Percentiles rank a stretch among this genome's conserved stretches.
Evolutionary conservation across 1,140 invertebrate genomes (phyloP).

Genomic region (Drosophila dunni): DNA sequence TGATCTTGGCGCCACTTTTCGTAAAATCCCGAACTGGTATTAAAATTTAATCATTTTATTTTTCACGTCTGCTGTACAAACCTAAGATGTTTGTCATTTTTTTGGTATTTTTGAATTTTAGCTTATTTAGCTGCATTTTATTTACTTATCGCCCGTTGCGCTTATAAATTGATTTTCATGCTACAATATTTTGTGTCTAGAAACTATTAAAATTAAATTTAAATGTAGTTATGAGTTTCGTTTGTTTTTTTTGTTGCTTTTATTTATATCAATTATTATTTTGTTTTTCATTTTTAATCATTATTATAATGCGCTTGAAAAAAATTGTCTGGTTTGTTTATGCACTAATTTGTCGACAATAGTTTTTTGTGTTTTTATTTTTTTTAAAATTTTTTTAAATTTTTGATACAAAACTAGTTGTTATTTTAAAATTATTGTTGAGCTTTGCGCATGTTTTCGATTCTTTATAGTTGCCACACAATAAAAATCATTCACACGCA

Average conservation of each 20-base stretch:
- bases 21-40: slow-evolving; percentile 16
- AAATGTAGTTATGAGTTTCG: slow-evolving; percentile 77
- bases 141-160: slow-evolving; percentile 74
- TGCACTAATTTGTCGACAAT: slow-evolving; percentile 76
- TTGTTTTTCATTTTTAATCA: slow-evolving; percentile 48
- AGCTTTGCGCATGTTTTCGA: slow-evolving; percentile 56
- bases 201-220: slow-evolving; percentile 83
- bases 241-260: slow-evolving; percentile 33
- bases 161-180: slow-evolving; percentile 80
- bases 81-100: slow-evolving; percentile 38
- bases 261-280: slow-evolving; percentile 43
- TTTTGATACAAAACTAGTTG: slow-evolving; percentile 73
- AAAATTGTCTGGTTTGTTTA: slow-evolving; percentile 67
- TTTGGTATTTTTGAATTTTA: slow-evolving; percentile 47
- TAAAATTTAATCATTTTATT: slow-evolving; percentile 40
- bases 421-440: slow-evolving; percentile 77
- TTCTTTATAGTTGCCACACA: slow-evolving; percentile 30
- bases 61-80: slow-evolving; percentile 53
- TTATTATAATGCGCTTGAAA: slow-evolving; percentile 76
- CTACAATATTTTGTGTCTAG: slow-evolving; percentile 82
- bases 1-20: neutral
- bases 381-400: slow-evolving; percentile 6
- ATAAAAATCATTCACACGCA: slow-evolving; percentile 50
- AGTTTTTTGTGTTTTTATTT: slow-evolving; percentile 34
- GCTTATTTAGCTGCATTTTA: slow-evolving; percentile 33